Base-by-base conservation (phyloP, 2,888 invertebrate genomes). In the Drosophila affinis region DNA sequence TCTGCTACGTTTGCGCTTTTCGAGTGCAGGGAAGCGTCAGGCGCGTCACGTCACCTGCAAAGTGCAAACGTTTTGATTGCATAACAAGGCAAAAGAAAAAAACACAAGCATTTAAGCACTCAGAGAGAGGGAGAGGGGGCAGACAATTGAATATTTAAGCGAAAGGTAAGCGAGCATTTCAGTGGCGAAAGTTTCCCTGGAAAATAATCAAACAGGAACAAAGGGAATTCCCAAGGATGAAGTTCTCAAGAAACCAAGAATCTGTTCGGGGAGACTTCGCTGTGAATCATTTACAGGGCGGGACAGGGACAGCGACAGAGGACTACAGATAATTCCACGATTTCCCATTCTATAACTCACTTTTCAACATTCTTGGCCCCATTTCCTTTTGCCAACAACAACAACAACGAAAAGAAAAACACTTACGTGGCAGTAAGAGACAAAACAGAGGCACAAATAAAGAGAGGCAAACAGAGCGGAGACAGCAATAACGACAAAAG, bases 1-100 rank as follows among this genome's bases (percentile, higher is more conserved):
- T 87, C 72, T 85, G 83, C 87, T 77, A 81, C 73, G 79, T 87
- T 81, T 84, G 82, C 79, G 75, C 69, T 72, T 72, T 72, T 72
- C 64, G 64, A 64, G 64, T 63, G 54, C 64, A 55, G 27, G 46
- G 56, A 54, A 62, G 54, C 63, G 24, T 4, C 24, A 53, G 24
- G 2, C 6, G 47, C 61, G 72, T 62, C 71, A 72, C 71, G 62
- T 46, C 27, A 49, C 56, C 55, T 9, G 65, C n/a, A 55, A 12
- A 67, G 65, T 67, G 68, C 65, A 67, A 67, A 67, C 65, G 55
- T 67, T 67, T 67, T 67, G 72, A 71, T 72, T 72, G 63, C 72
- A 71, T 62, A 70, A 55, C 71, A 70, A 51, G 39, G 71, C 59
- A 70, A 60, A 52, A 72, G 48, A 56, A 71, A 71, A 71, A 47